These are phyloP conservation scores for Trachelus tabidus DNA, from an alignment of 2,888 invertebrate species.

Conservation along the genomic window DNA sequence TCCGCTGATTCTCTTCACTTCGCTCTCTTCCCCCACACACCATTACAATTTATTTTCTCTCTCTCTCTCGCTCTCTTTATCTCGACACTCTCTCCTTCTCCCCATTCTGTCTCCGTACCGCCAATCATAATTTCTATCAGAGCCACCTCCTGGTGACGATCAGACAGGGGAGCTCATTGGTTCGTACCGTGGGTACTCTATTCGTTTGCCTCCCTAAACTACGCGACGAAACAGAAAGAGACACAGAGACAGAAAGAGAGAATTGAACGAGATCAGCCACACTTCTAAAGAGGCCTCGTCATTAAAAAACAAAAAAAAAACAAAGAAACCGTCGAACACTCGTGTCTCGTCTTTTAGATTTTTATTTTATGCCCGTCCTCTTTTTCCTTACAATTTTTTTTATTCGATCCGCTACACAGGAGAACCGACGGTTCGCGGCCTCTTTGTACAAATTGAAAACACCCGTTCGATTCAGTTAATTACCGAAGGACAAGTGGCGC, in stretches of 20 bases:
- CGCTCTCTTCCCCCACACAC: slow-evolving; percentile 34
- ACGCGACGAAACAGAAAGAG: slow-evolving; percentile 24
- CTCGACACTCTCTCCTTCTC: slow-evolving; percentile 10
- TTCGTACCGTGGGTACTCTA: slow-evolving; percentile 3
- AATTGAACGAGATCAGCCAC: background rate
- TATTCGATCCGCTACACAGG: background rate
- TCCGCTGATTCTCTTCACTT: slow-evolving; percentile 49
- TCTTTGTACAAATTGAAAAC: slow-evolving; percentile 53
- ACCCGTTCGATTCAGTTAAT: slow-evolving; percentile 65
- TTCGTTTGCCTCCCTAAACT: background rate
- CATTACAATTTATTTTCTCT: slow-evolving; percentile 1
- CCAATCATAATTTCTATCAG: slow-evolving; percentile 66
- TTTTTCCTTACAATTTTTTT: background rate
- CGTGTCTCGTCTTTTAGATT: background rate
- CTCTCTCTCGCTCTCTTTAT: background rate
- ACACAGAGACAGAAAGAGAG: slow-evolving; percentile 22
- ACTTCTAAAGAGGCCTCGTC: background rate
- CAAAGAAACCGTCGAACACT: background rate
- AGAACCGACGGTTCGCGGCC: background rate
- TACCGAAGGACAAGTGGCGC: slow-evolving; percentile 64
- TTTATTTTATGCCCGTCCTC: background rate
- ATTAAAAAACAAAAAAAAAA: background rate
- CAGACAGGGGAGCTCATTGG: slow-evolving; percentile 45
- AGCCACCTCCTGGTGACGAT: slow-evolving; percentile 66
- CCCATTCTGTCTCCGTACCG: slow-evolving; percentile 30